Evolutionary conservation across 2,797 vertebrate genomes (phyloP), one percentile per base, ranked within the genome.

Genomic region (Diplodus sargus): DNA sequence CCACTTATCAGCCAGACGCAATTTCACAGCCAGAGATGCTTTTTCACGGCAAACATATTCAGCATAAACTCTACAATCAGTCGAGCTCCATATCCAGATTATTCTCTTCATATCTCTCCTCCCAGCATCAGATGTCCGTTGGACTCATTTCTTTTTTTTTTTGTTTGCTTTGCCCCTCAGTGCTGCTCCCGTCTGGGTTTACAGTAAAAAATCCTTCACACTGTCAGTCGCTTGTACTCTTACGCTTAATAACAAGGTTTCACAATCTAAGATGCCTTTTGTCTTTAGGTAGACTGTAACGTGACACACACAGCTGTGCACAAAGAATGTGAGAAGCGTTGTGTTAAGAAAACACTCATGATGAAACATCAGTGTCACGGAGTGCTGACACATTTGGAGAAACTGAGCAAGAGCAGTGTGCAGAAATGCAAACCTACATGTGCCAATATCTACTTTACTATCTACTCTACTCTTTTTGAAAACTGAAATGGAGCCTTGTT

Each of bases 1-100:
- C 9, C 28, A 75, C 74, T 83, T 61, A 74, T 81, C 70, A 70
- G 70, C 48, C 48, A 58, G 23, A 70, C 7, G 3, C 69, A 77
- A 74, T 82, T 85, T 74, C 74, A 77, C 47, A 67, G 60, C 1
- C 0, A 54, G 69, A 69, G 49, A 57, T 28, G 23, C 51, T 43
- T 74, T 74, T n/a, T 70, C 10, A 0, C 58, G 13, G 47, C 16
- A 1, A 62, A 56, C 22, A 22, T 57, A 51, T 76, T 69, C 60
- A 49, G 59, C 43, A 58, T 18, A 48, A 54, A 70, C 59, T 48
- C 63, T 70, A 74, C 64, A 74, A 59, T 83, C 74, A 39, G 47
- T 13, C 0, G 2, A 54, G 47, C 48, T 53, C 48, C 16, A 54
- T 56, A 42, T 73, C 22, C 5, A 23, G 25, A 65, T 83, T 23